A percentile compares a stretch with the other conserved stretches of the same genome.
Evolutionary conservation across 2,113 vertebrate species (phyloP).

Genomic region (Oncorhynchus clarkii): DNA sequence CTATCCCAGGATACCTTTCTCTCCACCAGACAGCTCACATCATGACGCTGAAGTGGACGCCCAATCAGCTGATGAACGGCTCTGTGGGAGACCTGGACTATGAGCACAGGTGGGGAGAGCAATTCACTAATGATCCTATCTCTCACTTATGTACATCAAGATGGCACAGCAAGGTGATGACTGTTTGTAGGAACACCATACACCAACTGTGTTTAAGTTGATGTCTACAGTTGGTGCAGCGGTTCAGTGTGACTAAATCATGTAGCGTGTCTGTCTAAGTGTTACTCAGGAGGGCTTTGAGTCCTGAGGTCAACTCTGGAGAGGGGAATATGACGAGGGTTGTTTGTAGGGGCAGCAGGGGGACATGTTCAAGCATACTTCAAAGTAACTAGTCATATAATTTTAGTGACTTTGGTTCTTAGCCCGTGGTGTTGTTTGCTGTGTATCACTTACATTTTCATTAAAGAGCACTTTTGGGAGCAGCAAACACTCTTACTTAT

Average conservation of each 20-base stretch:
- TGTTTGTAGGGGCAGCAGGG: constrained; percentile 49
- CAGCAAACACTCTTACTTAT: not conserved
- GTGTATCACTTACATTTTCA: no score
- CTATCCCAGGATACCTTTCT: constrained; percentile 92
- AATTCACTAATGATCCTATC: not conserved
- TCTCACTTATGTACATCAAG: not conserved
- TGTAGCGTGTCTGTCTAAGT: constrained; percentile 39
- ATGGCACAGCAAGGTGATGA: no score
- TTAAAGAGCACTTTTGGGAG: no score
- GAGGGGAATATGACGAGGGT: constrained; percentile 36
- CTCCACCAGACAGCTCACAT: constrained; percentile 92
- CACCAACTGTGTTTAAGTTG: not conserved
- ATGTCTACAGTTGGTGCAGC: constrained; percentile 30
- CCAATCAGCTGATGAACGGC: constrained; percentile 98
- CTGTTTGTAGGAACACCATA: no score
- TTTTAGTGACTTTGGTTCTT: no score
- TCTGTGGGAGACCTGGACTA: constrained; percentile 93
- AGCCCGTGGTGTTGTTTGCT: no score
- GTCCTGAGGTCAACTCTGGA: constrained; percentile 17
- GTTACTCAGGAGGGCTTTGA: constrained; percentile 31
- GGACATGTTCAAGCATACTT: constrained; percentile 37
- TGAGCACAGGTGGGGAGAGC: constrained; percentile 83
- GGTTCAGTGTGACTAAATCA: constrained; percentile 45
- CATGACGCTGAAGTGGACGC: constrained; percentile 98
- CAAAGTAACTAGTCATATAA: not conserved